These are phyloP conservation scores for Cryptocephalus primarius DNA, from an alignment of 2,888 invertebrate genomes.

Conservation along the genomic window DNA sequence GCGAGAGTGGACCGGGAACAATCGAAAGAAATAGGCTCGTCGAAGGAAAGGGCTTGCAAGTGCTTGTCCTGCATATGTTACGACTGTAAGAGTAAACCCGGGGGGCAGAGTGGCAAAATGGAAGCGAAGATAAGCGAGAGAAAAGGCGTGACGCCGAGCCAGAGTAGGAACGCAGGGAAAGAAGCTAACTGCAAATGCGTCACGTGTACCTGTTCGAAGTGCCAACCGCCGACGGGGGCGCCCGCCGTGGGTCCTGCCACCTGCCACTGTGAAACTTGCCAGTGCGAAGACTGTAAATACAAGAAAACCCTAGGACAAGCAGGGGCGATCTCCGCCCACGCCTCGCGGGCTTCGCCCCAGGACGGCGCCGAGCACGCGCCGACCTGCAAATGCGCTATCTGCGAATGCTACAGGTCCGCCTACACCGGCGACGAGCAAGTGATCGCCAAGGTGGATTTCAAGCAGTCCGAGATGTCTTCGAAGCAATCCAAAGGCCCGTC, in stretches of 20 bases:
- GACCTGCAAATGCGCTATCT: not conserved
- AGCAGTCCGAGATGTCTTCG: too few species aligned
- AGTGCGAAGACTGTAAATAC: slow-evolving; percentile 8
- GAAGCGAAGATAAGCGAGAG: too few species aligned
- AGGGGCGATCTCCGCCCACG: not conserved
- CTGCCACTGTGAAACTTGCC: slow-evolving; percentile 6
- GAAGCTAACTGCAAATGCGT: slow-evolving; percentile 2
- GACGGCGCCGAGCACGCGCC: not conserved
- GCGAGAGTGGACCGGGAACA: not conserved
- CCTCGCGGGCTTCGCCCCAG: not conserved
- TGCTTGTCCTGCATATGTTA: slow-evolving; percentile 4
- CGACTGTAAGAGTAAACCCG: not conserved
- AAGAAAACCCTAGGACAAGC: not conserved
- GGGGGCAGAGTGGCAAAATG: too few species aligned
- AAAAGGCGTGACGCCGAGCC: too few species aligned
- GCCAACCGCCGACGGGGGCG: slow-evolving; percentile 1
- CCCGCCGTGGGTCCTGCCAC: not conserved
- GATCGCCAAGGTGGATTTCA: too few species aligned
- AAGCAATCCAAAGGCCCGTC: too few species aligned
- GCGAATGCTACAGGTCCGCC: not conserved
- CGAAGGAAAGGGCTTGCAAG: not conserved
- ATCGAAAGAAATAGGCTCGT: too few species aligned
- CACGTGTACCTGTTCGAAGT: slow-evolving; percentile 3
- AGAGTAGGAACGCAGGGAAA: not conserved
- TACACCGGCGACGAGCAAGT: too few species aligned